Percentiles rank a stretch among this genome's conserved stretches.
Conservation (phyloP, 2,888 invertebrate genomes). For the Ischnura elegans region DNA sequence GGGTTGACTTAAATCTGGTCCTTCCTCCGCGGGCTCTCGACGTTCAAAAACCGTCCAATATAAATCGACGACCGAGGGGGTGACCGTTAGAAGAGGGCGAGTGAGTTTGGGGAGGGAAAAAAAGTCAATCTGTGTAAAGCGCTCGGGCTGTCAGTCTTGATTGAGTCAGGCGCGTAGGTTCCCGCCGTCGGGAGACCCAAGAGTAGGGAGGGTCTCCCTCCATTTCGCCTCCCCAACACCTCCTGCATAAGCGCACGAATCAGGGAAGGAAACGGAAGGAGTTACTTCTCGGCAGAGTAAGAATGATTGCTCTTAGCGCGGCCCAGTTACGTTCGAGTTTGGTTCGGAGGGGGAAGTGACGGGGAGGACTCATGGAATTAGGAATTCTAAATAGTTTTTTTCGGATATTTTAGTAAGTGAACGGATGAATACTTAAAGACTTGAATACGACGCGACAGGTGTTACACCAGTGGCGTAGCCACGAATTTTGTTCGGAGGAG, state of each 20-base stretch:
- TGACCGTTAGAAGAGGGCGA: neutral
- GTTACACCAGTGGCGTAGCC: too few relatives aligned
- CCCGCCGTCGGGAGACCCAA: neutral
- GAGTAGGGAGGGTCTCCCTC: neutral
- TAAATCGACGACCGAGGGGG: slow-evolving; percentile 26
- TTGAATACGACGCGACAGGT: too few relatives aligned
- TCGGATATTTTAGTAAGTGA: too few relatives aligned
- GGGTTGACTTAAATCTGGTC: slow-evolving; percentile 8
- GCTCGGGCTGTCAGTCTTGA: slow-evolving; percentile 64
- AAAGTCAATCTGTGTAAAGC: slow-evolving; percentile 60
- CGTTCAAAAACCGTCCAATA: neutral
- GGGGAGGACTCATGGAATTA: neutral
- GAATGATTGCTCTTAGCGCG: slow-evolving; percentile 29
- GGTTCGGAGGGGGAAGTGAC: neutral
- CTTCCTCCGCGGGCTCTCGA: neutral
- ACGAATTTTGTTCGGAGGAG: too few relatives aligned
- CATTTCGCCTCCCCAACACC: slow-evolving; percentile 19
- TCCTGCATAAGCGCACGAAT: slow-evolving; percentile 41
- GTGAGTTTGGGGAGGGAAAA: neutral
- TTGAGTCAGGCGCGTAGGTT: slow-evolving; percentile 4
- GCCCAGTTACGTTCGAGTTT: slow-evolving; percentile 26
- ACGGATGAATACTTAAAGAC: too few relatives aligned
- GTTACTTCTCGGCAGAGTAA: slow-evolving; percentile 49
- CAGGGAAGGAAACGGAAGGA: slow-evolving; percentile 64
- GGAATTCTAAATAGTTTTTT: too few relatives aligned